These are phyloP conservation scores for Tragelaphus scriptus DNA, from an alignment of 2,113 vertebrate species.

Conservation along the genomic window DNA sequence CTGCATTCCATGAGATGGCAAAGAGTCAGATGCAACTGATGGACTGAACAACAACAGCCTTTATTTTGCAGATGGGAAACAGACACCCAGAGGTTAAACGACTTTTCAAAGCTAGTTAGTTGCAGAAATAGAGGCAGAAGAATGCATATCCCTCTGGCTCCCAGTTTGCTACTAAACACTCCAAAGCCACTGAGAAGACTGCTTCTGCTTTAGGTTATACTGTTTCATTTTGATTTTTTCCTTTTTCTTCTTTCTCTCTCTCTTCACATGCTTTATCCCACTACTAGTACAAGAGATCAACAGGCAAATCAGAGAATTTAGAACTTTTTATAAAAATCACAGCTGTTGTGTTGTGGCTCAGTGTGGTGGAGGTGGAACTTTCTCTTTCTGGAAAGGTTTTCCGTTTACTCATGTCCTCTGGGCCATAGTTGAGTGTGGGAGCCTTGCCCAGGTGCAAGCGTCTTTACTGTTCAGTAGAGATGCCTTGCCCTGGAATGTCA, in stretches of 20 bases:
- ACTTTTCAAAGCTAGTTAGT: background rate
- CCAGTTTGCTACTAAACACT: background rate
- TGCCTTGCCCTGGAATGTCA: background rate
- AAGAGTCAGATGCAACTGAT: background rate
- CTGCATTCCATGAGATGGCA: background rate
- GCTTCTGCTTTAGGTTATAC: background rate
- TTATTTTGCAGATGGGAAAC: slow-evolving; percentile 9
- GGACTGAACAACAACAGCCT: background rate
- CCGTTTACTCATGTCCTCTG: background rate
- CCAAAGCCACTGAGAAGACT: background rate
- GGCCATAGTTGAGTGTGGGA: background rate
- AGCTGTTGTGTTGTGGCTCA: background rate
- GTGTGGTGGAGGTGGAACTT: background rate
- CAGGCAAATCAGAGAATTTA: background rate
- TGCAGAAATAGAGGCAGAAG: background rate
- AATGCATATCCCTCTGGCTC: background rate
- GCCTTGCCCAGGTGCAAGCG: background rate
- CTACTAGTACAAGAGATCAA: background rate
- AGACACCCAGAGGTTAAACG: background rate
- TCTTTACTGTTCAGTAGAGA: background rate
- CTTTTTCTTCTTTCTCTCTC: background rate
- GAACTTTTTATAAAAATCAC: background rate
- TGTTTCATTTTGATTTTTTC: background rate
- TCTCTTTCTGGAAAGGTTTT: background rate
- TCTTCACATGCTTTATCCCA: background rate